A percentile compares a stretch with the other conserved stretches of the same genome.
phyloP scores from a whole-genome alignment of 2,113 vertebrate species.

The Hyaena hyaena region DNA sequence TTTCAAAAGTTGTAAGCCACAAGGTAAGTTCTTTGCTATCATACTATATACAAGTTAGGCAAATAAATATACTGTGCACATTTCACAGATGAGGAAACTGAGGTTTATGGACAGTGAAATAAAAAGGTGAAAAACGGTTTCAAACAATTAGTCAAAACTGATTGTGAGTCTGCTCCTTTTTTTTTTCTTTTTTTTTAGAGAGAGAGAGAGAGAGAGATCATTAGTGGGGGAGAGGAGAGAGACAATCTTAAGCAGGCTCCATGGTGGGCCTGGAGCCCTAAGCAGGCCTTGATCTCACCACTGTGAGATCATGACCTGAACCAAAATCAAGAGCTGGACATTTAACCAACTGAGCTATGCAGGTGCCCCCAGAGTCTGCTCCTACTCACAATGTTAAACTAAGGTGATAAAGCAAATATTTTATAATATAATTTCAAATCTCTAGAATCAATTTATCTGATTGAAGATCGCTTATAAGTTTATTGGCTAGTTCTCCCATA shows the following conservation, averaged over 20 bases:
- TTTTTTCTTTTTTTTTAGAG: too few species aligned
- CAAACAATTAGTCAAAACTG: background rate
- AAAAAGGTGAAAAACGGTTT: background rate
- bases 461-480: background rate
- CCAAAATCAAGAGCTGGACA: too few species aligned
- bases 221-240: too few species aligned
- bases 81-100: conserved; percentile 52
- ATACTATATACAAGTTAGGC: background rate
- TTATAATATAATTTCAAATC: background rate
- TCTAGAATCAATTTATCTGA: background rate
- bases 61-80: background rate
- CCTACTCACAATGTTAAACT: background rate
- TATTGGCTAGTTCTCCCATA: background rate
- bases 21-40: conserved; percentile 16
- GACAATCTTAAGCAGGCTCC: too few species aligned
- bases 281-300: too few species aligned
- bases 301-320: too few species aligned
- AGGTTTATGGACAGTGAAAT: background rate
- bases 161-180: too few species aligned
- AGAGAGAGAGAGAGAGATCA: too few species aligned
- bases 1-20: background rate
- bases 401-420: background rate
- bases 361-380: background rate
- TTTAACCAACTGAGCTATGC: too few species aligned
- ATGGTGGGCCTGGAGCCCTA: too few species aligned